Conservation (phyloP, 2,113 vertebrate genomes). For the Tretioscincus oriximinensis region DNA sequence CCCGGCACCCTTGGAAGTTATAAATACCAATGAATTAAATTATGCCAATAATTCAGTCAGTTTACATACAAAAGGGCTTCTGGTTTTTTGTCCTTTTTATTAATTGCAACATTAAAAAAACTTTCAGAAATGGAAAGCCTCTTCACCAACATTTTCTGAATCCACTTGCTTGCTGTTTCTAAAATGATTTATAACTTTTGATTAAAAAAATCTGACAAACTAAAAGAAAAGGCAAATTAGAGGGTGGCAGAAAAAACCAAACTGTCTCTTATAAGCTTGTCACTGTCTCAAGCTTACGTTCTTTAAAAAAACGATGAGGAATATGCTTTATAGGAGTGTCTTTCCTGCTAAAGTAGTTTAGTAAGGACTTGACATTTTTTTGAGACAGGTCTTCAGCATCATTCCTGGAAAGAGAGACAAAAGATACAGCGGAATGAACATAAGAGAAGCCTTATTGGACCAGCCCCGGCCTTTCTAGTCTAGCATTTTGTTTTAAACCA, state of each 20-base stretch:
- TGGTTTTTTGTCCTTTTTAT: background rate
- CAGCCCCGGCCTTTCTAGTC: too few species aligned
- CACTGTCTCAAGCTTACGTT: constrained; percentile 78
- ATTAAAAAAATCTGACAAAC: background rate
- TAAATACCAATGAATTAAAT: background rate
- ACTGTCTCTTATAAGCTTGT: constrained; percentile 48
- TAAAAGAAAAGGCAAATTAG: background rate
- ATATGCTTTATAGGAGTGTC: constrained; percentile 42
- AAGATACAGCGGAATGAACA: background rate
- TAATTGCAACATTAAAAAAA: background rate
- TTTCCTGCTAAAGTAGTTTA: constrained; percentile 73
- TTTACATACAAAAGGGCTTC: background rate
- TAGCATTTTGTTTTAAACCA: too few species aligned
- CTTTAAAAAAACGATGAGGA: constrained; percentile 83
- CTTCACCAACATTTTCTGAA: background rate
- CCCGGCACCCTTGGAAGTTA: too few species aligned
- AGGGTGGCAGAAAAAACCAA: background rate
- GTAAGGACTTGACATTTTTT: constrained; percentile 72
- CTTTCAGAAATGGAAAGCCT: background rate
- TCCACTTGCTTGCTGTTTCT: background rate
- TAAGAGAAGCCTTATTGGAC: too few species aligned
- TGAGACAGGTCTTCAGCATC: constrained; percentile 71
- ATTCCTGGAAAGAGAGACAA: constrained; percentile 70
- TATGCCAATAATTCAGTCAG: background rate
- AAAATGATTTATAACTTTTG: background rate